Conservation (phyloP, 2,888 invertebrate species). For the Sthenelais limicola region DNA sequence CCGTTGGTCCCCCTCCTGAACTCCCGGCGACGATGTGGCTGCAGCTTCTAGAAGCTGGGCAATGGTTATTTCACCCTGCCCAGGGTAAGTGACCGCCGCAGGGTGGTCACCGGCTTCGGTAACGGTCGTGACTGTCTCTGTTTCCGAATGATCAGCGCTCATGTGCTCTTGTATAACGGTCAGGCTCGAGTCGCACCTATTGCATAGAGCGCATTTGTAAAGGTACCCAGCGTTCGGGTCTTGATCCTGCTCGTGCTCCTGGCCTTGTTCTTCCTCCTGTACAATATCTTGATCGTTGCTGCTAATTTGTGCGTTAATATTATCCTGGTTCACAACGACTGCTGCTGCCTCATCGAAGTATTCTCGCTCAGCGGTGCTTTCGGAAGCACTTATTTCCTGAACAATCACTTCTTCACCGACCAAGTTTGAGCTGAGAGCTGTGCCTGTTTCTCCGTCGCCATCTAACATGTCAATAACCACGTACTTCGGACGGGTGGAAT, state of each 20-base stretch:
- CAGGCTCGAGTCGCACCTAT: background rate
- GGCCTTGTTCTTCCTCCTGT: background rate
- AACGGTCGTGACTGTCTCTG: no score
- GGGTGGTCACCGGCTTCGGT: no score
- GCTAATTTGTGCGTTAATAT: background rate
- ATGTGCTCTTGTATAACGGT: slow-evolving; percentile 29
- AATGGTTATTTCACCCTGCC: no score
- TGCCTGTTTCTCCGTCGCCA: background rate
- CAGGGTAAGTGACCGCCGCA: no score
- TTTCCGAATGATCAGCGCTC: slow-evolving; percentile 11
- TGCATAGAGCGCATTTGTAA: slow-evolving; percentile 27
- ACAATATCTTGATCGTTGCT: background rate
- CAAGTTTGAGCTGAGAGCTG: slow-evolving; percentile 11
- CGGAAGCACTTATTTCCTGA: no score
- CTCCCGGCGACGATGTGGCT: no score
- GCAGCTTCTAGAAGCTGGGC: no score
- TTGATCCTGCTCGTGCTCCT: background rate
- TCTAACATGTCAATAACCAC: slow-evolving; percentile 32
- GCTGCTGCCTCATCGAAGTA: background rate
- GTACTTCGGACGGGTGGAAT: background rate
- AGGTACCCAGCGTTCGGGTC: background rate
- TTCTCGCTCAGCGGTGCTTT: no score
- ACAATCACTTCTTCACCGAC: slow-evolving; percentile 33
- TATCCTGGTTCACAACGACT: no score
- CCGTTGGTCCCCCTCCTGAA: no score